These are phyloP conservation scores for Iphiclides podalirius DNA, from an alignment of 2,888 invertebrate species.

Conservation along the genomic window DNA sequence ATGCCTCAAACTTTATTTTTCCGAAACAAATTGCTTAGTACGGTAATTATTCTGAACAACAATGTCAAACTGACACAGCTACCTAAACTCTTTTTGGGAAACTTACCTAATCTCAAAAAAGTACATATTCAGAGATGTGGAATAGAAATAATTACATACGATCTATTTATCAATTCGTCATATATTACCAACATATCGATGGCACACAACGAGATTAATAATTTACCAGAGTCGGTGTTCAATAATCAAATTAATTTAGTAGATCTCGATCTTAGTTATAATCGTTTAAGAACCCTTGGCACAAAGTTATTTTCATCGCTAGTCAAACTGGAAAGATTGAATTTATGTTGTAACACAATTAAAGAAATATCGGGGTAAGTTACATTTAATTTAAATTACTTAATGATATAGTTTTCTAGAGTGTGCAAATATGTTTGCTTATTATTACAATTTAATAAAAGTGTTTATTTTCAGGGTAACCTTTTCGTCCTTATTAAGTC, in stretches of 20 bases:
- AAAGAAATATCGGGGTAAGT: conserved; percentile 80
- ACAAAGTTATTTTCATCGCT: conserved; percentile 80
- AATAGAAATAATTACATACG: conserved; percentile 78
- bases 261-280: conserved; percentile 83
- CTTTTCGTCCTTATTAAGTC: conserved; percentile 72
- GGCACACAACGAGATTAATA: conserved; percentile 75
- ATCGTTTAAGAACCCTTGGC: conserved; percentile 80
- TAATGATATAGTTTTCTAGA: too few relatives aligned
- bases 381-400: conserved; percentile 27
- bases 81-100: conserved; percentile 80
- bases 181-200: conserved; percentile 81
- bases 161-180: conserved; percentile 81
- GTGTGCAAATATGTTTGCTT: too few relatives aligned
- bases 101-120: conserved; percentile 76
- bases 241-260: conserved; percentile 81
- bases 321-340: conserved; percentile 77
- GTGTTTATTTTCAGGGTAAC: conserved; percentile 60
- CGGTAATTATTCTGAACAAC: conserved; percentile 79
- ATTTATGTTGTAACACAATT: conserved; percentile 83
- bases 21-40: conserved; percentile 74
- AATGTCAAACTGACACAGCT: conserved; percentile 78
- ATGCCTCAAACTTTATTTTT: conserved; percentile 81
- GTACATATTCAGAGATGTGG: conserved; percentile 81
- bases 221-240: conserved; percentile 82
- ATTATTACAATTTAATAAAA: too few relatives aligned